These are phyloP conservation scores for Sporophila hypoxantha DNA, from an alignment of 2,113 vertebrate genomes.

Conservation along the genomic window DNA sequence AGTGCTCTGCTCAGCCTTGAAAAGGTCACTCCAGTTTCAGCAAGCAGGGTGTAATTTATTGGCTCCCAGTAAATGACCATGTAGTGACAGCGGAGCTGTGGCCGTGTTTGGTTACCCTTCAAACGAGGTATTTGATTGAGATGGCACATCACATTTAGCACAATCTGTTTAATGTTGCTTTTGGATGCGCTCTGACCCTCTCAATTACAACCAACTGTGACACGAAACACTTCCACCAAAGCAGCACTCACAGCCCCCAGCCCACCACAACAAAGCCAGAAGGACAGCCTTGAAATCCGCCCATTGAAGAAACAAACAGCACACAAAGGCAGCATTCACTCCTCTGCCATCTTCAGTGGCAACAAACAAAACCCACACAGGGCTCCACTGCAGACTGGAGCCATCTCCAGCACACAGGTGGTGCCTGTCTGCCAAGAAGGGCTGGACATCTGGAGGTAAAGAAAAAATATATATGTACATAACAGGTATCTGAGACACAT, in stretches of 20 bases:
- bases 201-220: background rate
- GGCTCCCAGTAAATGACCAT: conserved; percentile 19
- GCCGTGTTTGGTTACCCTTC: background rate
- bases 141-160: background rate
- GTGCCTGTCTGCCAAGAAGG: background rate
- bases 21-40: conserved; percentile 66
- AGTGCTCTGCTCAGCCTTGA: conserved; percentile 43
- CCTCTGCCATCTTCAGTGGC: background rate
- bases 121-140: background rate
- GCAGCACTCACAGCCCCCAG: background rate
- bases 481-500: too few species aligned
- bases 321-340: background rate
- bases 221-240: background rate
- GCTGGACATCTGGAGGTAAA: background rate
- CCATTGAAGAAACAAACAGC: background rate
- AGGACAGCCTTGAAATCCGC: rapidly evolving
- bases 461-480: too few species aligned
- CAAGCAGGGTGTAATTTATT: conserved; percentile 23
- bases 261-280: background rate
- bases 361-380: background rate
- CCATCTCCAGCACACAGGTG: background rate
- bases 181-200: background rate
- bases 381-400: background rate
- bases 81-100: background rate
- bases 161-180: conserved; percentile 3